Evolutionary conservation across 1,140 invertebrate genomes (phyloP).

Genomic region (Euura lappo): DNA sequence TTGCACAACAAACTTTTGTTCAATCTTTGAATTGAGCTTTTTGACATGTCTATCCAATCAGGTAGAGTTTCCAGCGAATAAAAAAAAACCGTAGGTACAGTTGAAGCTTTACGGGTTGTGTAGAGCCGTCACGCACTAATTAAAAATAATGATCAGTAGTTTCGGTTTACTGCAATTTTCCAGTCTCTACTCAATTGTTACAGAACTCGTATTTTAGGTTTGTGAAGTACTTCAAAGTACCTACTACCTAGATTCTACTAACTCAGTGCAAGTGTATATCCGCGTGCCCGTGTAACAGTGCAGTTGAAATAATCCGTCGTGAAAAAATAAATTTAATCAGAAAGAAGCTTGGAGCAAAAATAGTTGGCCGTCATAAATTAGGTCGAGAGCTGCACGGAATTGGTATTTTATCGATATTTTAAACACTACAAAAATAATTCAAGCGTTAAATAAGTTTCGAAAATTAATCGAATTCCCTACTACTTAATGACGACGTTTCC

Average conservation of each 20-base stretch:
- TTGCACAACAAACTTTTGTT: no score
- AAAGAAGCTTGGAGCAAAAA: no score
- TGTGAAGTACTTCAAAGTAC: not conserved
- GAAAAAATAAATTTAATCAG: no score
- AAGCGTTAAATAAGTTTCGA: no score
- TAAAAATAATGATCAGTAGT: constrained; percentile 1
- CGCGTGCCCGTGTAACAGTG: not conserved
- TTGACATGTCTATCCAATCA: not conserved
- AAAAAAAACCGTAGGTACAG: not conserved
- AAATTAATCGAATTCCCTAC: no score
- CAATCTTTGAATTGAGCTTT: no score
- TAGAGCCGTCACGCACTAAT: not conserved
- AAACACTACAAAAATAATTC: no score
- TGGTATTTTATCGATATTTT: no score
- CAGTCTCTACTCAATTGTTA: not conserved
- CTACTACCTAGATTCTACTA: not conserved
- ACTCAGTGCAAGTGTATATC: not conserved
- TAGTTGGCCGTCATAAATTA: no score
- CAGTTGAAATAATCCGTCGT: no score
- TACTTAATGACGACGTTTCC: no score
- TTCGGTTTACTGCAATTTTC: not conserved
- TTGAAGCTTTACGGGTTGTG: not conserved
- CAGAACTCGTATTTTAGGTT: not conserved
- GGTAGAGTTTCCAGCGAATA: not conserved
- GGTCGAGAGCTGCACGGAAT: no score